phyloP scores from a whole-genome alignment of 1,140 invertebrate species.

The Cydia amplana region DNA sequence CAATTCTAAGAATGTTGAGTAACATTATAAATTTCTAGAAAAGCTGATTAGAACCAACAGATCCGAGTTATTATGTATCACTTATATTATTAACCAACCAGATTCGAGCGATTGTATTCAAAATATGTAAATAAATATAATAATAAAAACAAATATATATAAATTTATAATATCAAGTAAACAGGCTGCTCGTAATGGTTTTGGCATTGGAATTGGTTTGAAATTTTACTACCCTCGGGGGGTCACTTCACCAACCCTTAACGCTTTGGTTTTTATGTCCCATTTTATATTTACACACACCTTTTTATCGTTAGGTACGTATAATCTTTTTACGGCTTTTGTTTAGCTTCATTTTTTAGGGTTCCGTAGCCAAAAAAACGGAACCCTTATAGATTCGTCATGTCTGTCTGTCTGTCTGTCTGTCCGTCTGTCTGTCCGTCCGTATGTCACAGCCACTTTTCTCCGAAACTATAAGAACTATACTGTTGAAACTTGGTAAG shows the following conservation, averaged over 20 bases:
- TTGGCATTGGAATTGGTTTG: neutral
- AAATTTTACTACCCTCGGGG: neutral
- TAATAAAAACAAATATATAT: no score
- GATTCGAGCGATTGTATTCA: neutral
- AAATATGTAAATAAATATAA: neutral
- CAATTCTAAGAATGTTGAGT: no score
- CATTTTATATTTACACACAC: neutral
- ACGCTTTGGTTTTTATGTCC: constrained; percentile 4
- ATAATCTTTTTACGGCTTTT: neutral
- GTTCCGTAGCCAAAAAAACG: no score
- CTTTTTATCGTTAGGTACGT: neutral
- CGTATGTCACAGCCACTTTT: no score
- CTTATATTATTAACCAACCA: neutral
- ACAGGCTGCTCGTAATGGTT: neutral
- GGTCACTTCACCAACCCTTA: neutral
- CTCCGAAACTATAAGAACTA: no score
- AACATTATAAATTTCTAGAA: no score
- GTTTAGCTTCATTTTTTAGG: neutral
- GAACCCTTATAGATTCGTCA: no score
- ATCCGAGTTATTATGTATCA: no score
- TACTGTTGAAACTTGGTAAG: no score
- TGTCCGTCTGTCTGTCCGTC: no score
- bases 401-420: no score
- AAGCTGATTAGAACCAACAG: no score
- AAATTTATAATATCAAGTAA: neutral